Conservation (phyloP, 2,888 invertebrate species). For the Macaria notata region DNA sequence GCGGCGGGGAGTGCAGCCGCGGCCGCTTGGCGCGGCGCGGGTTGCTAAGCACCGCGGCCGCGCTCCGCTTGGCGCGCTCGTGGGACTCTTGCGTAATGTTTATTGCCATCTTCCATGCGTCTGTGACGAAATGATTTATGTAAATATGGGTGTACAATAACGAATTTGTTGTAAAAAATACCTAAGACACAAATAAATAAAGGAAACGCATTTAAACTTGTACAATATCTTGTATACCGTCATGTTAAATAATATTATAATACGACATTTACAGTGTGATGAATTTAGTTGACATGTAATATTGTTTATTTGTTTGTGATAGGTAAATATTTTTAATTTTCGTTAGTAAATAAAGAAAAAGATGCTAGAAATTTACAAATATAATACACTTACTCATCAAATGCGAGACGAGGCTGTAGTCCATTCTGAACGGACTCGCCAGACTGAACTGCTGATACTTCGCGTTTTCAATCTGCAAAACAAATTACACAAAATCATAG, state of each 20-base stretch:
- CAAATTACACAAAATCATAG: constrained; percentile 12
- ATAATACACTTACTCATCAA: constrained; percentile 89
- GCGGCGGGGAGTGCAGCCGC: constrained; percentile 63
- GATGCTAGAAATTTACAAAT: too few species aligned
- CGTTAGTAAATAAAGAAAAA: too few species aligned
- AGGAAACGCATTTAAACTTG: too few species aligned
- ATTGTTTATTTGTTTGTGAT: too few species aligned
- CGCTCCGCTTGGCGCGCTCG: constrained; percentile 90
- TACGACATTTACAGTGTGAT: too few species aligned
- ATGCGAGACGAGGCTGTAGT: constrained; percentile 92
- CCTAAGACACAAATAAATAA: too few species aligned
- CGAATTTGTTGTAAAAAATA: too few species aligned
- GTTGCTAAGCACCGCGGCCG: constrained; percentile 73
- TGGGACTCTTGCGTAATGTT: constrained; percentile 94
- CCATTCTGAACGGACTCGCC: constrained; percentile 91
- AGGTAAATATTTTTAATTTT: too few species aligned
- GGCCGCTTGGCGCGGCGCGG: constrained; percentile 81
- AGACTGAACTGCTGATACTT: constrained; percentile 94
- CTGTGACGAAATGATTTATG: constrained; percentile 66
- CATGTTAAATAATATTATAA: too few species aligned
- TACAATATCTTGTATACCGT: too few species aligned
- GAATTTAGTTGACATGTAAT: too few species aligned
- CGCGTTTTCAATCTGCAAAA: constrained; percentile 85
- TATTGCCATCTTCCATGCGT: constrained; percentile 96
- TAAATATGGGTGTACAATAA: too few species aligned